Conservation (phyloP, 2,797 vertebrate species). For the Rhinophrynus dorsalis region DNA sequence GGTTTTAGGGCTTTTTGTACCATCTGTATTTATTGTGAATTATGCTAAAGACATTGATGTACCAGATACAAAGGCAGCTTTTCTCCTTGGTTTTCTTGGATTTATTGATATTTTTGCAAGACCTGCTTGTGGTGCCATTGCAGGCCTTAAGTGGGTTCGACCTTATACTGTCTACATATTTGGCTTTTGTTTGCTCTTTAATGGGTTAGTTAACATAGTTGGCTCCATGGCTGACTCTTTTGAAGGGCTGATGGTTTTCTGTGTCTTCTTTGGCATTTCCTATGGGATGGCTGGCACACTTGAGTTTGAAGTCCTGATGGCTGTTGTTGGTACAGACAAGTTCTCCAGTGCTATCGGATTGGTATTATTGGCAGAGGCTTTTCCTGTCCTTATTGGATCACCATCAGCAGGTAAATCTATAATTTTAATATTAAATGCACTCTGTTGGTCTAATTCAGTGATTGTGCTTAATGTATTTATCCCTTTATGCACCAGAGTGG, state of each 20-base stretch:
- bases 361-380: constrained; percentile 87
- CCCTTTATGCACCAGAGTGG: too few species aligned
- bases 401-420: constrained; percentile 83
- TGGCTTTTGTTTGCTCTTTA: constrained; percentile 91
- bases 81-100: constrained; percentile 88
- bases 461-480: too few species aligned
- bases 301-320: constrained; percentile 96
- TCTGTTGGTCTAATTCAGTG: too few species aligned
- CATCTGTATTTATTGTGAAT: constrained; percentile 91
- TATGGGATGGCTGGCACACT: constrained; percentile 96
- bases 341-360: constrained; percentile 94
- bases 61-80: constrained; percentile 84
- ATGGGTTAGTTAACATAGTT: constrained; percentile 83
- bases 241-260: constrained; percentile 79
- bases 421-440: too few species aligned
- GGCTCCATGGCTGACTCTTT: constrained; percentile 80
- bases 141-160: constrained; percentile 83
- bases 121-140: constrained; percentile 82
- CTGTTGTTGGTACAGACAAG: constrained; percentile 87
- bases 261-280: constrained; percentile 95
- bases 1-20: constrained; percentile 95
- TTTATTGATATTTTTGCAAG: constrained; percentile 92
- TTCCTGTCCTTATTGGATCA: constrained; percentile 89
- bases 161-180: constrained; percentile 90
- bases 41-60: constrained; percentile 87